Conservation (phyloP, 2,113 vertebrate genomes). For the Delphinapterus leucas region DNA sequence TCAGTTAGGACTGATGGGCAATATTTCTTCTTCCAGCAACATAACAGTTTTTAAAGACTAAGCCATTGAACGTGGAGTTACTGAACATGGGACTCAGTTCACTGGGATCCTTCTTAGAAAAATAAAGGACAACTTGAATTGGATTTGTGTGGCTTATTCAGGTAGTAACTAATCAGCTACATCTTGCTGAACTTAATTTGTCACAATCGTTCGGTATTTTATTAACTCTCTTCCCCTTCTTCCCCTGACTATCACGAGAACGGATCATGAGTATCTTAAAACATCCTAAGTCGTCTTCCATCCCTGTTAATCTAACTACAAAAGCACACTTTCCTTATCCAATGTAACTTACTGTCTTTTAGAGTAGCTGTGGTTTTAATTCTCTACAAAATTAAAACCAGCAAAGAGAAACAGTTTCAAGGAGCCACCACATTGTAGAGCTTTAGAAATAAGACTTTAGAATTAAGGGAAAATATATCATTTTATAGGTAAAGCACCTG, state of each 20-base stretch:
- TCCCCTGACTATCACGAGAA: neutral
- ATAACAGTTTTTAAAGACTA: neutral
- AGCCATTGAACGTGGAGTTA: neutral
- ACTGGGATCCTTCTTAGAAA: too few species aligned
- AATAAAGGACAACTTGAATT: too few species aligned
- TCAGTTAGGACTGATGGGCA: neutral
- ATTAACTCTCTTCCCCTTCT: neutral
- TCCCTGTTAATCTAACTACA: neutral
- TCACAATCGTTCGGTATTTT: constrained; percentile 33
- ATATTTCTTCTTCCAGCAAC: neutral
- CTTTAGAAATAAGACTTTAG: neutral
- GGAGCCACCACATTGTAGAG: neutral
- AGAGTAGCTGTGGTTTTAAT: neutral
- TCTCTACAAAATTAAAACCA: neutral
- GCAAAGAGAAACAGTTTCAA: neutral
- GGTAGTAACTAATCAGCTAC: too few species aligned
- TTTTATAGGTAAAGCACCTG: neutral
- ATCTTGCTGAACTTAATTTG: neutral
- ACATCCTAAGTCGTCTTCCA: neutral
- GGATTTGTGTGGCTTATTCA: too few species aligned
- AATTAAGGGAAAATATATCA: neutral
- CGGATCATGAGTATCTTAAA: neutral
- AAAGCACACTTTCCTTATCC: neutral
- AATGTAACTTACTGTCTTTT: neutral
- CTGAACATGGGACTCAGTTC: neutral